Percentiles rank a stretch among this genome's conserved stretches.
Evolutionary conservation across 2,888 invertebrate species (phyloP).

Genomic region (Gari tellinella): DNA sequence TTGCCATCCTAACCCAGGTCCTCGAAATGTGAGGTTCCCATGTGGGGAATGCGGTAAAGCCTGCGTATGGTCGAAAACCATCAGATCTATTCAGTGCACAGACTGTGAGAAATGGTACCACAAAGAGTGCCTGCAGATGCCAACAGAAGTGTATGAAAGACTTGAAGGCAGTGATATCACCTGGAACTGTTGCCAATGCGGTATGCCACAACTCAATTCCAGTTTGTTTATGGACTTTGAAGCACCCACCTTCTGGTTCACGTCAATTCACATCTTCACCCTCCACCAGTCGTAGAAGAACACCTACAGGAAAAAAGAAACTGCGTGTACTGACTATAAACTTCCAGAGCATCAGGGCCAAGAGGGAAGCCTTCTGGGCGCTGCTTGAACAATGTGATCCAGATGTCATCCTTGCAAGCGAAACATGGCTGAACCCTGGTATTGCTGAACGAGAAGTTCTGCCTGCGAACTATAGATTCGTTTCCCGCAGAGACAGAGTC

Average conservation of each 20-base stretch:
- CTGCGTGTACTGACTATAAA: conserved; percentile 24
- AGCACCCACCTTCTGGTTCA: conserved; percentile 5
- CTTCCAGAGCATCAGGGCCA: conserved; percentile 38
- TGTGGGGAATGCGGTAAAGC: conserved; percentile 5
- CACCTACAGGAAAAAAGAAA: conserved; percentile 21
- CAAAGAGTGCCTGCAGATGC: conserved; percentile 21
- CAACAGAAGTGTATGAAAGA: conserved; percentile 12
- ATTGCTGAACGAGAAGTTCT: conserved; percentile 28
- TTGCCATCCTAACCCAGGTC: conserved; percentile 8
- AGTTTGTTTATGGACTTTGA: conserved; percentile 36
- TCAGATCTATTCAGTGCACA: conserved; percentile 1
- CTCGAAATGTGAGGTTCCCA: not conserved
- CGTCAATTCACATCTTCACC: conserved; percentile 31
- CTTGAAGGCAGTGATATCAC: conserved; percentile 16
- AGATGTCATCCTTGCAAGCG: conserved; percentile 24
- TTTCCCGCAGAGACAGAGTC: conserved; percentile 14
- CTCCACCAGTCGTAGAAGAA: not conserved
- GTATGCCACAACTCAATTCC: conserved; percentile 27
- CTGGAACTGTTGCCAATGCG: conserved; percentile 33
- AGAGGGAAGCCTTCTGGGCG: conserved; percentile 38
- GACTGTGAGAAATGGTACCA: conserved; percentile 16
- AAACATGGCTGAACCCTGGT: conserved; percentile 20
- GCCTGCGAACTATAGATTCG: conserved; percentile 30
- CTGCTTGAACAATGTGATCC: conserved; percentile 29
- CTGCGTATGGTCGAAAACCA: conserved; percentile 12